Percentiles rank a stretch among this genome's conserved stretches.
Evolutionary conservation across 2,113 vertebrate species (phyloP).

Genomic region (Poeciliopsis occidentalis): DNA sequence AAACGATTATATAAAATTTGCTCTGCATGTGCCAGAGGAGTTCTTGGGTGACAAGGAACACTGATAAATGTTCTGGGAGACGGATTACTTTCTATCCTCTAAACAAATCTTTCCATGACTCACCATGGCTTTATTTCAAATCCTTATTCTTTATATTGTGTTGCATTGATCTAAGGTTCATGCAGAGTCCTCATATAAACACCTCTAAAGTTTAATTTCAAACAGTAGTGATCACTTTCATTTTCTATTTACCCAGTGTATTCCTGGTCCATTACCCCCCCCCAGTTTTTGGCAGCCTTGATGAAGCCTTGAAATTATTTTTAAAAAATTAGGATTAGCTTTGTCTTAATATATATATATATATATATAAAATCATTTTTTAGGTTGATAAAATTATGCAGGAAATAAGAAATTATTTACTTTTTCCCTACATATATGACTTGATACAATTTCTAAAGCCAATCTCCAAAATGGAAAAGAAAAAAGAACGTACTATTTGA

Average conservation of each 20-base stretch:
- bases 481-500: neutral
- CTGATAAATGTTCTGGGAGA: slow-evolving; percentile 72
- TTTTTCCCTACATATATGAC: neutral
- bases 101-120: slow-evolving; percentile 58
- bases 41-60: slow-evolving; percentile 42
- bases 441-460: neutral
- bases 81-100: slow-evolving; percentile 65
- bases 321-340: neutral
- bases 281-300: neutral
- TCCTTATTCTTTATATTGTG: slow-evolving; percentile 45
- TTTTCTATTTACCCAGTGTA: slow-evolving; percentile 29
- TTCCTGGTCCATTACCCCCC: neutral
- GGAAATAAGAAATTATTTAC: neutral
- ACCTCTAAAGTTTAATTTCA: slow-evolving; percentile 49
- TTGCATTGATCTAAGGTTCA: slow-evolving; percentile 62
- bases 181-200: slow-evolving; percentile 27
- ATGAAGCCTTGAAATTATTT: neutral
- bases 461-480: neutral
- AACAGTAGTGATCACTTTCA: slow-evolving; percentile 27
- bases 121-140: slow-evolving; percentile 72
- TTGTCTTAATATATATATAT: neutral
- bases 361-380: too few relatives aligned
- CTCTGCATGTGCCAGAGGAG: slow-evolving; percentile 61
- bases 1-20: slow-evolving; percentile 66
- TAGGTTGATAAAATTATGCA: too few relatives aligned